These are phyloP conservation scores for Galeopterus variegatus DNA, from an alignment of 2,113 vertebrate genomes.

Conservation along the genomic window DNA sequence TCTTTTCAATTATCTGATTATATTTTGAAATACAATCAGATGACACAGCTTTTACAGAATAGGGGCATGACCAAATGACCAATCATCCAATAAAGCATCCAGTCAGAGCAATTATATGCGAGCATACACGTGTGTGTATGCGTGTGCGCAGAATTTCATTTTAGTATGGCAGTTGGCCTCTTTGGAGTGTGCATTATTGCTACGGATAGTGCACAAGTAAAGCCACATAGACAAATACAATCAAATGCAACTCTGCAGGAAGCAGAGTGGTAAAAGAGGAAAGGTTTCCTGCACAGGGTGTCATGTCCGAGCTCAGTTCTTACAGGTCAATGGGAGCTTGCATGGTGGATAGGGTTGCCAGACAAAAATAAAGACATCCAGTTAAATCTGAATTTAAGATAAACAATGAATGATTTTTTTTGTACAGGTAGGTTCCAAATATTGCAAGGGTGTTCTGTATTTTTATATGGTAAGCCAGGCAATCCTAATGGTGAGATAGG, in stretches of 20 bases:
- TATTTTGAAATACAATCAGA: constrained; percentile 50
- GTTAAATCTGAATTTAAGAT: background rate
- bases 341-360: background rate
- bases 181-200: background rate
- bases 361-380: background rate
- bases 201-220: background rate
- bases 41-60: constrained; percentile 7
- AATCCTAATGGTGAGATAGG: background rate
- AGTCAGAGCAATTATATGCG: background rate
- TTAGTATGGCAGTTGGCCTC: background rate
- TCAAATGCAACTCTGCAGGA: background rate
- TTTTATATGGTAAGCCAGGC: background rate
- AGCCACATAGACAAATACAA: background rate
- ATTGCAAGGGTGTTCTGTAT: background rate
- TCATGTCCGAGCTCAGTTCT: background rate
- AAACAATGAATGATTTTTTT: background rate
- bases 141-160: background rate
- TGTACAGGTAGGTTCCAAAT: background rate
- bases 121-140: accelerated
- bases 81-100: background rate
- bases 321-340: background rate
- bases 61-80: background rate
- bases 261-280: accelerated
- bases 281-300: background rate
- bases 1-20: constrained; percentile 32